Evolutionary conservation across 2,888 invertebrate species (phyloP), one percentile per base, ranked within the genome.

Genomic region (Agrotis puta): DNA sequence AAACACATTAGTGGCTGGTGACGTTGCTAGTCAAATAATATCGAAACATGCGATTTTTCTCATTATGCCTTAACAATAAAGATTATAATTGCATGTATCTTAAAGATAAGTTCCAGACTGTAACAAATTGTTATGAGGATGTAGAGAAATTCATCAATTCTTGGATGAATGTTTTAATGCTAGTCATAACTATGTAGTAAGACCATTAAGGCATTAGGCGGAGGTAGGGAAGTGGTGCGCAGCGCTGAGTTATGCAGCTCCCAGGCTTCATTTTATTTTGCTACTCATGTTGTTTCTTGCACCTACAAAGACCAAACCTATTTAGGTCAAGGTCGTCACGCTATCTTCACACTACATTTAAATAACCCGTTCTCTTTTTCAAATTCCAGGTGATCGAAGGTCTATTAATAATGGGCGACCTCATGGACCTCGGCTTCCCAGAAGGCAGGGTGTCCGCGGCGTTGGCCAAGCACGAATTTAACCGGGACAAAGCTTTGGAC

Each of bases 401-500:
- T 92, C 96, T 99, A 62, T 96, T 98, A 85, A 97, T 97, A 78
- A 95, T 98, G 87, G 97, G 97, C 27, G 98, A 98, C 89, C 96
- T 98, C 68, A 96, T 98, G 93, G 98, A 98, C 91, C 97, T 98
- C 68, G 98, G 98, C 47, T 98, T 98, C 92, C 96, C 98, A 0
- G 98, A 98, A 94, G 96, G 97, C 69, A 96, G 97, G 87, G 98
- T 98, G 62, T 97, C 97, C 0, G 97, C 97, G 72, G 98, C 98
- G 24, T 96, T 98, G 64, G 93, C 98, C 48, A 97, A 97, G 88
- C 97, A 97, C 89, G 97, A 98, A 92, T 98, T 98, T 91, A 98
- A 98, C 93, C 97, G 98, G 89, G 98, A 98, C 91, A 98, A 98
- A 94, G 98, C 98, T 57, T 96, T 99, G 88, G 98, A 98, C 91